Base-by-base conservation (phyloP, 2,797 vertebrate species). In the Coregonus ussuriensis region DNA sequence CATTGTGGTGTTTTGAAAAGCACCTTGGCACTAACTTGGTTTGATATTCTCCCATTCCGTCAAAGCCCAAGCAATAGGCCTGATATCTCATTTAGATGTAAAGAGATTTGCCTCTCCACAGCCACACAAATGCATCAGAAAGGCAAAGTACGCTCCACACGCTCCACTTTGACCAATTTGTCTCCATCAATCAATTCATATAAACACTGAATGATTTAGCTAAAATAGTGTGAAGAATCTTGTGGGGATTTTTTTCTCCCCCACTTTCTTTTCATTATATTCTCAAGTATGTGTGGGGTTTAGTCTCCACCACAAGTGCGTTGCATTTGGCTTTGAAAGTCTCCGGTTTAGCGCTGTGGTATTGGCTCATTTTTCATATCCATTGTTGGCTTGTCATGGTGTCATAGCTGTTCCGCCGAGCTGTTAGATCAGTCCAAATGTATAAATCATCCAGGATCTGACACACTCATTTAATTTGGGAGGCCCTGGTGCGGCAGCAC, bases 311-410 rank as follows among this genome's bases (percentile, higher is more conserved):
- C 59, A 62, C 59, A 62, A 81, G 67, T 82, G 81, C 76, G 80
- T 87, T 13, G 88, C 86, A 47, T 91, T 94, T 93, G 86, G 85
- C 94, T 96, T 95, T 93, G 93, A 95, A 95, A 95, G 92, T 93
- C 94, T 87, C 86, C 88, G 91, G 90, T 95, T 94, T 94, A 93
- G 90, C 90, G 82, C 87, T 1, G 84, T 52, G 85, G 90, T 96
- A 95, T 94, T 95, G 91, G 94, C 93, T 96, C 95, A 94, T 96
- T 97, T 97, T 96, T 97, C 96, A 96, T 96, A 96, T 96, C 93
- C 95, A 96, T 96, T 94, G 95, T 97, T 93, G 95, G 89, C 95
- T 93, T 96, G 96, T 96, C 96, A 96, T 93, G 52, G 86, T 95
- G 95, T 96, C 96, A 94, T 94, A 95, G 95, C 88, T 90, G 90